phyloP scores from a whole-genome alignment of 2,888 invertebrate genomes.

The Loripinus fragilis region DNA sequence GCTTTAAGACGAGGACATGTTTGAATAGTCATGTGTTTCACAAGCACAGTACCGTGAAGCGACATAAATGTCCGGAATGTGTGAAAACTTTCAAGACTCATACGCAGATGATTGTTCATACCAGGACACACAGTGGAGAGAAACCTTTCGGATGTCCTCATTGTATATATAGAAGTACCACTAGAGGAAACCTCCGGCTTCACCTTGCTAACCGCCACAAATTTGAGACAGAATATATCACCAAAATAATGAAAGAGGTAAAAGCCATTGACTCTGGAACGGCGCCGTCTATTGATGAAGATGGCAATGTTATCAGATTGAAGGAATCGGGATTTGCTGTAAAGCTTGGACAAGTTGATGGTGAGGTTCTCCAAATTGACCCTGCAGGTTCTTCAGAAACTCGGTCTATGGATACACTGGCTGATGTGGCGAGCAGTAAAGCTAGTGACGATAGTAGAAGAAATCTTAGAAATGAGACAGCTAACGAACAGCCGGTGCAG shows the following conservation, averaged over 20 bases:
- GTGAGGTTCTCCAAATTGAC: conserved; percentile 5
- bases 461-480: not conserved
- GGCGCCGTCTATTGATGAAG: not conserved
- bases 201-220: conserved; percentile 73
- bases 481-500: not conserved
- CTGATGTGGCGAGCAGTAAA: not conserved
- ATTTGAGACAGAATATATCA: conserved; percentile 53
- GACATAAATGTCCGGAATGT: conserved; percentile 72
- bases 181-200: conserved; percentile 75
- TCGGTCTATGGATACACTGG: not conserved
- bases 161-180: conserved; percentile 75
- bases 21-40: conserved; percentile 77
- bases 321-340: conserved; percentile 1
- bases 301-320: conserved; percentile 4
- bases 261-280: conserved; percentile 2
- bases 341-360: not conserved
- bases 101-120: conserved; percentile 74
- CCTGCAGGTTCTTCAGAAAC: conserved; percentile 1
- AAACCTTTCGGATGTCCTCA: conserved; percentile 73
- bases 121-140: conserved; percentile 75
- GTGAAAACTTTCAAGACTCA: conserved; percentile 74
- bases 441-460: not conserved
- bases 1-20: conserved; percentile 72
- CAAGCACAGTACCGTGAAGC: conserved; percentile 69
- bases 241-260: conserved; percentile 61